Evolutionary conservation across 2,888 invertebrate genomes (phyloP).

Genomic region (Stegana nigrithorax): DNA sequence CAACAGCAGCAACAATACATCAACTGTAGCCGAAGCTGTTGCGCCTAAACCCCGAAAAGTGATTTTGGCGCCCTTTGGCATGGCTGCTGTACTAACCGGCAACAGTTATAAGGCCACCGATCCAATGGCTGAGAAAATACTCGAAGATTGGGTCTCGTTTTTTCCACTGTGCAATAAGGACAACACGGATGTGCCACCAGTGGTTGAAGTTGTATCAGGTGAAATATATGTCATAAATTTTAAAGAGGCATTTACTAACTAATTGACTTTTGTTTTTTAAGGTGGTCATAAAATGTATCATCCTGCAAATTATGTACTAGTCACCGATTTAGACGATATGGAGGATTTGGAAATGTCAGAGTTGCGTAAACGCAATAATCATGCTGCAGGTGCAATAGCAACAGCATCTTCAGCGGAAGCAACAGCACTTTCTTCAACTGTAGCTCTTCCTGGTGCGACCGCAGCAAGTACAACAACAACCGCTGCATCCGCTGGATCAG

Average conservation of each 20-base stretch:
- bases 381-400: conserved; percentile 31
- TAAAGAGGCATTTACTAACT: background rate
- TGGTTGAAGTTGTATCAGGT: conserved; percentile 72
- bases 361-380: conserved; percentile 45
- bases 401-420: conserved; percentile 6
- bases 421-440: conserved; percentile 9
- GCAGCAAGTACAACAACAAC: conserved; percentile 22
- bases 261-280: conserved; percentile 65
- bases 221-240: conserved; percentile 13
- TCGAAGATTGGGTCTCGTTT: conserved; percentile 96
- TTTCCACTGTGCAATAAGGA: conserved; percentile 84
- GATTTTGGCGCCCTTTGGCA: conserved; percentile 94
- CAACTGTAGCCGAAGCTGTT: no score
- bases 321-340: conserved; percentile 85
- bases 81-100: conserved; percentile 92
- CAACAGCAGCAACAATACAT: conserved; percentile 16
- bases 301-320: conserved; percentile 93
- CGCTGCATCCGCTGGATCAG: conserved; percentile 34
- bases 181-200: conserved; percentile 70
- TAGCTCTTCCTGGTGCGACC: conserved; percentile 25
- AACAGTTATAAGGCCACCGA: conserved; percentile 74
- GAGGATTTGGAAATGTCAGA: conserved; percentile 66
- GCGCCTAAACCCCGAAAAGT: conserved; percentile 73
- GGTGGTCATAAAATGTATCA: conserved; percentile 96
- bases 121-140: conserved; percentile 79